Evolutionary conservation across 1,140 invertebrate genomes (phyloP).

Genomic region (Danaus plexippus): DNA sequence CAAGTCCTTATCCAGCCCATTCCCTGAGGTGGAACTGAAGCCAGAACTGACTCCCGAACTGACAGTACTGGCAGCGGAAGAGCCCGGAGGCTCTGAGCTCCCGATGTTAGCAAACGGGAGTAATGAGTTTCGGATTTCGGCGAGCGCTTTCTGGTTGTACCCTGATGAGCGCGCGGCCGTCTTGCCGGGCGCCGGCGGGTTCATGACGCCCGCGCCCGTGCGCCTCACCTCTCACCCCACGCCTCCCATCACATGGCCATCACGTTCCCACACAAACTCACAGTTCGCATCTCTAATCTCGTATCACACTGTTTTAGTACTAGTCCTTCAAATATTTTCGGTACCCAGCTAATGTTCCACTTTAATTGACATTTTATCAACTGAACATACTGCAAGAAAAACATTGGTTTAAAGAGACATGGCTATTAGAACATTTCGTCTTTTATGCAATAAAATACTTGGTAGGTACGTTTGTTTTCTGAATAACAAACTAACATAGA

Average conservation of each 20-base stretch:
- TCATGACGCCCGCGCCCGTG: conserved; percentile 76
- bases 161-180: conserved; percentile 82
- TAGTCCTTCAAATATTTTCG: no score
- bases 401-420: conserved; percentile 1
- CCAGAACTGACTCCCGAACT: conserved; percentile 77
- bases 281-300: conserved; percentile 45
- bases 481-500: no score
- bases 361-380: conserved; percentile 20
- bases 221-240: conserved; percentile 66
- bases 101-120: conserved; percentile 86
- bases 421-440: conserved; percentile 6
- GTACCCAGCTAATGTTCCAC: conserved; percentile 3
- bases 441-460: no score
- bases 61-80: conserved; percentile 83
- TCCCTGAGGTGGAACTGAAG: conserved; percentile 73
- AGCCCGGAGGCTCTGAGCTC: conserved; percentile 72
- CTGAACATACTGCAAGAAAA: conserved; percentile 13
- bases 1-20: conserved; percentile 74
- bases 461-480: no score
- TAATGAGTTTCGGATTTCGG: conserved; percentile 88
- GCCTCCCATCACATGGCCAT: conserved; percentile 62
- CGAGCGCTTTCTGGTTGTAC: conserved; percentile 90
- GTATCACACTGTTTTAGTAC: conserved; percentile 22
- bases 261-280: conserved; percentile 40
- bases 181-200: conserved; percentile 76